These are phyloP conservation scores for Actinopyga echinites DNA, from an alignment of 53 echinoderm and acorn worm species.

Conservation along the genomic window DNA sequence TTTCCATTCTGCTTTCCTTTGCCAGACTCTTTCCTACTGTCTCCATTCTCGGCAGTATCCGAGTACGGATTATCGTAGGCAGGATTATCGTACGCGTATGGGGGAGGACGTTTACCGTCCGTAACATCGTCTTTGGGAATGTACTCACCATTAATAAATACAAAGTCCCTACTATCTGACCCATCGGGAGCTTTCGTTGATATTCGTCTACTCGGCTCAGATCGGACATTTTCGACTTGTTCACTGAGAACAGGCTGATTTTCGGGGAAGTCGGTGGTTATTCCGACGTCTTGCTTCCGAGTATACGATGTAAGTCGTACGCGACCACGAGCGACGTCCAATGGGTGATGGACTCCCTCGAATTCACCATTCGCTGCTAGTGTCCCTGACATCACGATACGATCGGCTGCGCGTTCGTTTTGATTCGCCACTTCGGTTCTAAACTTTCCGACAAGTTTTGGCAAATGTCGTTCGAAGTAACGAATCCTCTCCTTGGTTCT, in stretches of 20 bases:
- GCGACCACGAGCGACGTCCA: background rate
- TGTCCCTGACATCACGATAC: slow-evolving; percentile 39
- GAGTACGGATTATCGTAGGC: slow-evolving; percentile 35
- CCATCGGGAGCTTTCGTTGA: background rate
- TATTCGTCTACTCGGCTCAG: background rate
- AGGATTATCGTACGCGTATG: slow-evolving; percentile 27
- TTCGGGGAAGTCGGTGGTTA: slow-evolving; percentile 21
- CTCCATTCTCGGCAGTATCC: background rate
- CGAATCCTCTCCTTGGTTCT: slow-evolving; percentile 64
- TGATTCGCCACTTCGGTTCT: slow-evolving; percentile 45
- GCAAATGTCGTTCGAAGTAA: slow-evolving; percentile 62
- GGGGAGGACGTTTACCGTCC: slow-evolving; percentile 13
- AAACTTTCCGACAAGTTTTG: slow-evolving; percentile 59
- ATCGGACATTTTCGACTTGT: background rate
- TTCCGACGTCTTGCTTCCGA: slow-evolving; percentile 36
- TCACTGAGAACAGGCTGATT: background rate
- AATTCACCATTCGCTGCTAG: slow-evolving; percentile 22
- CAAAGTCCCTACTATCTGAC: slow-evolving; percentile 1
- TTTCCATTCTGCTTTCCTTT: background rate
- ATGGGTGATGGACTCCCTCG: background rate
- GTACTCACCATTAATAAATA: slow-evolving; percentile 7
- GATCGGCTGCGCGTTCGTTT: slow-evolving; percentile 8
- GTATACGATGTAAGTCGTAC: slow-evolving; percentile 12
- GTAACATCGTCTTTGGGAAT: background rate
- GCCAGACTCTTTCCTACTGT: background rate